phyloP scores from a whole-genome alignment of 2,888 invertebrate genomes.

The Latrodectus elegans region DNA sequence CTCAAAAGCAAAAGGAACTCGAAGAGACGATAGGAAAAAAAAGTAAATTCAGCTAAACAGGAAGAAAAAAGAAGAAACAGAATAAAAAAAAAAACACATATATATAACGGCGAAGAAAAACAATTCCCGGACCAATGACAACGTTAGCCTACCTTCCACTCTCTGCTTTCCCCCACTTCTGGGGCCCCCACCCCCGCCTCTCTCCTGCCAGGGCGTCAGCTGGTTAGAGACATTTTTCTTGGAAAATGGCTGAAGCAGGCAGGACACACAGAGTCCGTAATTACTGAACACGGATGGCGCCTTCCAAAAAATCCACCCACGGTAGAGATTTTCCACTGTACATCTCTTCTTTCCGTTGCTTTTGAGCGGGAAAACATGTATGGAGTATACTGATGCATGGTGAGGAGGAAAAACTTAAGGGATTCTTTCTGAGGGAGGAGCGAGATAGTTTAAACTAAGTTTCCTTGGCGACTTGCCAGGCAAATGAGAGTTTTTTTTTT shows the following conservation, averaged over 20 bases:
- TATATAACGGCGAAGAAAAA: conserved; percentile 39
- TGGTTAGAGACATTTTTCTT: conserved; percentile 68
- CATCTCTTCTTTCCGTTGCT: conserved; percentile 12
- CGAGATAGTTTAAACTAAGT: background rate
- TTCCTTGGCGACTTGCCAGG: background rate
- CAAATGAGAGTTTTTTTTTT: background rate
- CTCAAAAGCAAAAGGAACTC: conserved; percentile 10
- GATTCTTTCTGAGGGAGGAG: background rate
- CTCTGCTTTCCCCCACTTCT: conserved; percentile 20
- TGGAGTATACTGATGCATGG: background rate
- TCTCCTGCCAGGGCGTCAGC: conserved; percentile 56
- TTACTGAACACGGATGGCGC: conserved; percentile 51
- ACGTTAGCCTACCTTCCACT: conserved; percentile 48
- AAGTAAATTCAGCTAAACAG: conserved; percentile 59
- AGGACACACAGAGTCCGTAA: conserved; percentile 38
- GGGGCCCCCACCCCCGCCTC: background rate
- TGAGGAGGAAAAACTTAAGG: conserved; percentile 7
- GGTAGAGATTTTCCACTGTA: background rate
- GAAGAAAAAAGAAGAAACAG: conserved; percentile 25
- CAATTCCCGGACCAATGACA: conserved; percentile 67
- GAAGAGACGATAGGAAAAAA: conserved; percentile 12
- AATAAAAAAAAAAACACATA: background rate
- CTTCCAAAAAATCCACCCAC: conserved; percentile 45
- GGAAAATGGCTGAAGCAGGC: conserved; percentile 61
- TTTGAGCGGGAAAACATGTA: conserved; percentile 4